These are phyloP conservation scores for Tortricodes alternella DNA, from an alignment of 2,888 invertebrate genomes.

Conservation along the genomic window DNA sequence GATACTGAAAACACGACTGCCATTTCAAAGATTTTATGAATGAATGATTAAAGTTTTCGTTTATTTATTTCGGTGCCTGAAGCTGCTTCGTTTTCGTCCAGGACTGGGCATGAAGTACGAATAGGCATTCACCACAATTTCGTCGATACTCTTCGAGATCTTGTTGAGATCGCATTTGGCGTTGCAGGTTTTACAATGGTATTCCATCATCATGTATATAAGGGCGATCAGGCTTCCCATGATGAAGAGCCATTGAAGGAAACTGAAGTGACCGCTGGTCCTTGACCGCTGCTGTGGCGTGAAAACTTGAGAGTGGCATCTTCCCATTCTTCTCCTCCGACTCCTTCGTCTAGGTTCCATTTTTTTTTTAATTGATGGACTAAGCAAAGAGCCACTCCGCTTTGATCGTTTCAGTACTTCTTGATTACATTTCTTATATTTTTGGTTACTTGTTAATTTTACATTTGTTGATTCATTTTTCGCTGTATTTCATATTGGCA, in stretches of 20 bases:
- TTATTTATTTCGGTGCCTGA: neutral
- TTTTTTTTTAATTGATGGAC: constrained; percentile 8
- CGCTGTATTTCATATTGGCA: no score
- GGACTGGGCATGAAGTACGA: neutral
- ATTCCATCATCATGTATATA: constrained; percentile 60
- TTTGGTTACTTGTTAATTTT: no score
- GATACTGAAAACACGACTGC: no score
- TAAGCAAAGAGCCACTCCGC: constrained; percentile 18
- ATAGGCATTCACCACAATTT: constrained; percentile 55
- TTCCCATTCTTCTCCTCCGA: constrained; percentile 51
- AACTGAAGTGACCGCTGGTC: constrained; percentile 41
- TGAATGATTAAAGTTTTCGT: no score
- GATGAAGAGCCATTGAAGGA: constrained; percentile 51
- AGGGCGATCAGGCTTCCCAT: constrained; percentile 52
- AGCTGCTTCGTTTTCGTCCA: neutral
- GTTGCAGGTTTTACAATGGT: constrained; percentile 55
- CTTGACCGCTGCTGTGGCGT: constrained; percentile 8
- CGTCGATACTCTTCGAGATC: constrained; percentile 55
- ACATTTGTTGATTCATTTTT: no score
- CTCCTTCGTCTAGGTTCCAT: constrained; percentile 59
- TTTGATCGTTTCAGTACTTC: neutral
- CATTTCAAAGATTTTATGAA: no score
- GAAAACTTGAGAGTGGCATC: constrained; percentile 39
- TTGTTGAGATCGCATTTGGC: constrained; percentile 48
- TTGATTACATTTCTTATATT: neutral